Percentiles rank a stretch among this genome's conserved stretches.
Evolutionary conservation across 2,888 invertebrate species (phyloP).

Genomic region (Drosophila algonquin): DNA sequence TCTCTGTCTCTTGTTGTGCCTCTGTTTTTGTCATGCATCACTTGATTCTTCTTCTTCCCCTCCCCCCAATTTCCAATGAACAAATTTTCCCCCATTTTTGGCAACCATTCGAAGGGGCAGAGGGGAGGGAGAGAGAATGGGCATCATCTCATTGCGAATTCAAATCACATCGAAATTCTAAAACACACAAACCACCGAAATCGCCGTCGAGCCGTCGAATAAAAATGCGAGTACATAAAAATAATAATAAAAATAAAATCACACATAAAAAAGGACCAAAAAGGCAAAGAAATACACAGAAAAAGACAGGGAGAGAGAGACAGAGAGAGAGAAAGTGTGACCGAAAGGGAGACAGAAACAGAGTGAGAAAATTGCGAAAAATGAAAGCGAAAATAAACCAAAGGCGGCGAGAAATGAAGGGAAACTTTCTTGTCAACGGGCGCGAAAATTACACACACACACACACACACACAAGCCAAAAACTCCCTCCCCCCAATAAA

Average conservation of each 20-base stretch:
- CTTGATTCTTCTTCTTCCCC: too few species aligned
- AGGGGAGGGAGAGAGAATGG: constrained; percentile 15
- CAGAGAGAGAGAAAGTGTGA: not conserved
- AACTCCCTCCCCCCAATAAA: constrained; percentile 10
- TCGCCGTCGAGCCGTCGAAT: constrained; percentile 52
- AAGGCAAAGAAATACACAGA: not conserved
- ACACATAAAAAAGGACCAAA: constrained; percentile 14
- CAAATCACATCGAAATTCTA: constrained; percentile 77
- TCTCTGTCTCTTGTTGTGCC: not conserved
- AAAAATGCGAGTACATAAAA: constrained; percentile 76
- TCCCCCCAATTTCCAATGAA: constrained; percentile 34
- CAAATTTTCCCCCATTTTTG: constrained; percentile 57
- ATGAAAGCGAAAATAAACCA: constrained; percentile 29
- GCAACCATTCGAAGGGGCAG: constrained; percentile 13
- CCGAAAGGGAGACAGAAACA: not conserved
- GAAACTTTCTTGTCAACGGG: constrained; percentile 45
- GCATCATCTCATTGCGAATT: constrained; percentile 73
- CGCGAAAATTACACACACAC: constrained; percentile 39
- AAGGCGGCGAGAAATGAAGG: constrained; percentile 9
- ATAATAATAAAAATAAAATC: constrained; percentile 64
- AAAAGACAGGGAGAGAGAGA: not conserved
- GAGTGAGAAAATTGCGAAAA: constrained; percentile 5
- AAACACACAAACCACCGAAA: constrained; percentile 72
- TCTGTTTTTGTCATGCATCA: constrained; percentile 49
- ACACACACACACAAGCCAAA: not conserved